phyloP scores from a whole-genome alignment of 2,888 invertebrate species.

The Perizoma affinitatum region DNA sequence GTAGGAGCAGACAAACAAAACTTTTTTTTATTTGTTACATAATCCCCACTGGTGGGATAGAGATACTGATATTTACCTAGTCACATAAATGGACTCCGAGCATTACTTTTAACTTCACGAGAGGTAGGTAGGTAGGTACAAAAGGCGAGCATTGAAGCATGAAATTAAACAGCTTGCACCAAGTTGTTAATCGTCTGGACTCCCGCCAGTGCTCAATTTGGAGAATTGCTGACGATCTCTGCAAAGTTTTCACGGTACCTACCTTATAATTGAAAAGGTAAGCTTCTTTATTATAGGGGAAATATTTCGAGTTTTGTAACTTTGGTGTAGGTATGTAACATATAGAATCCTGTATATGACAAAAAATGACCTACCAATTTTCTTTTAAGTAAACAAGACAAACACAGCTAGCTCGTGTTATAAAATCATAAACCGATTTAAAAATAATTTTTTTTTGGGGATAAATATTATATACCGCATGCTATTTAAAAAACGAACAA shows the following conservation, averaged over 20 bases:
- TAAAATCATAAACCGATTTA: too few relatives aligned
- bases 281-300: slow-evolving; percentile 18
- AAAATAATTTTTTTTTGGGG: too few relatives aligned
- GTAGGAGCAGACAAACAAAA: too few relatives aligned
- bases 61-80: too few relatives aligned
- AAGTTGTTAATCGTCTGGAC: slow-evolving; percentile 76
- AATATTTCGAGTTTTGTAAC: slow-evolving; percentile 12
- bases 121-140: slow-evolving; percentile 28
- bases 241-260: slow-evolving; percentile 16
- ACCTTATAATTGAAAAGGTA: slow-evolving; percentile 35
- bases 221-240: slow-evolving; percentile 64
- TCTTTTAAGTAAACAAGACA: too few relatives aligned
- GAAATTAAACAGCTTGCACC: slow-evolving; percentile 77
- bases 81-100: neutral
- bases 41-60: too few relatives aligned
- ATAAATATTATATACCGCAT: too few relatives aligned
- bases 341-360: too few relatives aligned
- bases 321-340: neutral
- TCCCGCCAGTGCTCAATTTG: slow-evolving; percentile 69
- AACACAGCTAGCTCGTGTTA: too few relatives aligned
- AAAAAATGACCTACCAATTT: too few relatives aligned
- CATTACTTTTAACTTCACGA: neutral
- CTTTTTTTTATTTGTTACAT: too few relatives aligned
- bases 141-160: slow-evolving; percentile 62
- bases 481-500: too few relatives aligned